Percentiles rank a stretch among this genome's conserved stretches.
Conservation (phyloP, 2,113 vertebrate genomes). For the Bos javanicus region DNA sequence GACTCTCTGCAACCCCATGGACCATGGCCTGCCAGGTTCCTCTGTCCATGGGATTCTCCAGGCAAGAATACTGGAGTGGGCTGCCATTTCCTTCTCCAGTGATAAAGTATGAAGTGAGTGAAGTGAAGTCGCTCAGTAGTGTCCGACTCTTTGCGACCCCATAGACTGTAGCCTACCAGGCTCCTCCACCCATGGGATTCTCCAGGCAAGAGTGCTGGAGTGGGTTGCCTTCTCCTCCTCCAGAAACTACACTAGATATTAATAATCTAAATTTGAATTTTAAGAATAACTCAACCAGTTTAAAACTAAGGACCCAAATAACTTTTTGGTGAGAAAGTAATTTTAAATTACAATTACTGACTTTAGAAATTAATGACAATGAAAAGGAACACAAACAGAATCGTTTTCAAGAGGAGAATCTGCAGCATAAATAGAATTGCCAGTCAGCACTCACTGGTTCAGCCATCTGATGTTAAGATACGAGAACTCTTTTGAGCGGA, state of each 20-base stretch:
- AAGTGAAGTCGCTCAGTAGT: not conserved
- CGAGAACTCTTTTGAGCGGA: not conserved
- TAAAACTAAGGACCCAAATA: not conserved
- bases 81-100: not conserved
- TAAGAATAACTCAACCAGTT: not conserved
- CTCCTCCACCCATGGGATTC: not conserved
- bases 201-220: not conserved
- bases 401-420: not conserved
- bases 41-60: not conserved
- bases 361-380: not conserved
- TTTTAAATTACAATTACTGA: not conserved
- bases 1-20: not conserved
- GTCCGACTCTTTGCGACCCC: not conserved
- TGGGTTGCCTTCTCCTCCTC: not conserved
- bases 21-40: not conserved
- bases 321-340: not conserved
- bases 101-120: not conserved
- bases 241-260: not conserved
- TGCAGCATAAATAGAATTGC: not conserved
- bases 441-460: not conserved
- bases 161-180: not conserved
- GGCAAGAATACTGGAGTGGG: not conserved
- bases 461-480: not conserved
- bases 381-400: not conserved
- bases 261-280: not conserved